Percentiles rank a stretch among this genome's conserved stretches.
phyloP scores from a whole-genome alignment of 1,140 invertebrate species.

The Brachionus angularis region DNA sequence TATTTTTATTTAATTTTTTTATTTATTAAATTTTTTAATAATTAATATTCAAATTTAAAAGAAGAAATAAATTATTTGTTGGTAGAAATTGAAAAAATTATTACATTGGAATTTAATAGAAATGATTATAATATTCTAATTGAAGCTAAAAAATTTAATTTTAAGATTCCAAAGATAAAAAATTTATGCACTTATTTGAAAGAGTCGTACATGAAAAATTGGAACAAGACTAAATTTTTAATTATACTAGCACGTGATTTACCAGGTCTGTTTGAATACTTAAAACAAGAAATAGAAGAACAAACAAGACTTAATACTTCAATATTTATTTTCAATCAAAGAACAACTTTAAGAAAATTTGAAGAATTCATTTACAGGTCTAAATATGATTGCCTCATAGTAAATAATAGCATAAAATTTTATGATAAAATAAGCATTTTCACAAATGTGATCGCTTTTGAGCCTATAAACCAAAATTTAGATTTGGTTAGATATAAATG shows the following conservation, averaged over 20 bases:
- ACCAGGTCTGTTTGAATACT: too few relatives aligned
- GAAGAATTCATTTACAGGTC: background rate
- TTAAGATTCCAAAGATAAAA: background rate
- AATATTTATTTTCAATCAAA: background rate
- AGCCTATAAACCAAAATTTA: background rate
- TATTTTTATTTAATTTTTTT: background rate
- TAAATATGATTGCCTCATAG: conserved; percentile 9
- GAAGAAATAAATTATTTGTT: background rate
- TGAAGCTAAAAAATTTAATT: background rate
- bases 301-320: background rate
- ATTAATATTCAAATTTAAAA: background rate
- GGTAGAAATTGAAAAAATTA: background rate
- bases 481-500: background rate
- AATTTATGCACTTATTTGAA: too few relatives aligned
- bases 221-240: too few relatives aligned
- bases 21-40: background rate
- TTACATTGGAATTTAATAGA: background rate
- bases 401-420: background rate
- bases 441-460: conserved; percentile 2
- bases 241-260: too few relatives aligned
- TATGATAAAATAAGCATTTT: background rate
- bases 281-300: background rate
- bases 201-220: too few relatives aligned
- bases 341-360: background rate
- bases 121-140: background rate